phyloP scores from a whole-genome alignment of 2,797 vertebrate species.

The Malacoctenus gilli region DNA sequence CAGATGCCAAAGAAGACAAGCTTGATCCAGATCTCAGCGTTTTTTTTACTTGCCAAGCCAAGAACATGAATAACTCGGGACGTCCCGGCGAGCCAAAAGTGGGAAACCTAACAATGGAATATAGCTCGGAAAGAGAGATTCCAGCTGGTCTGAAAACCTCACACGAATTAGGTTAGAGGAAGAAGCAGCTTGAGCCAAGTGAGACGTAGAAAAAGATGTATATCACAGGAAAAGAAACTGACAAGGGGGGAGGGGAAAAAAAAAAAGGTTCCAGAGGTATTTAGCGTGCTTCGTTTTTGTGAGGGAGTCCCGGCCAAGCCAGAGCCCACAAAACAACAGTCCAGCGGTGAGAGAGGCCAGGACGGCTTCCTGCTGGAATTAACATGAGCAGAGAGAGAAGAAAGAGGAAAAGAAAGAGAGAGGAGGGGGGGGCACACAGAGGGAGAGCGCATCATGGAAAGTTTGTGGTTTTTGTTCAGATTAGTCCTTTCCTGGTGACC shows the following conservation, averaged over 20 bases:
- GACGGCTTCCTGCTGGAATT: conserved; percentile 52
- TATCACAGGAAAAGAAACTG: conserved; percentile 11
- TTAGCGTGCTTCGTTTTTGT: conserved; percentile 41
- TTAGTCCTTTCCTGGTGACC: conserved; percentile 63
- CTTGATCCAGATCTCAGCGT: conserved; percentile 27
- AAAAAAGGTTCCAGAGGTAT: conserved; percentile 15
- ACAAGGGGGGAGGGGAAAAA: not conserved
- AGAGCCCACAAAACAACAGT: conserved; percentile 35
- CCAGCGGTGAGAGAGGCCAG: conserved; percentile 23
- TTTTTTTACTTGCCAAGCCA: conserved; percentile 31
- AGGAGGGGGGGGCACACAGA: conserved; percentile 13
- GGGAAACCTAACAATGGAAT: conserved; percentile 14
- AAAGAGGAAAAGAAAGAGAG: not conserved
- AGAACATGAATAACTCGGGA: conserved; percentile 53
- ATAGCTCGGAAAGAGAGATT: not conserved
- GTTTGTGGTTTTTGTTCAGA: conserved; percentile 71
- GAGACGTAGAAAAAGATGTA: conserved; percentile 9
- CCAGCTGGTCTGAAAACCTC: conserved; percentile 27
- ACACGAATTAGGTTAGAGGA: conserved; percentile 25
- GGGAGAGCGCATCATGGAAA: conserved; percentile 67
- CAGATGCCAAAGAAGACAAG: conserved; percentile 15
- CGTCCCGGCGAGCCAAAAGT: conserved; percentile 12
- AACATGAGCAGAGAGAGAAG: conserved; percentile 18
- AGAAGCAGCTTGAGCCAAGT: conserved; percentile 6
- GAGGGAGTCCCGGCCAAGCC: conserved; percentile 45